Conservation (phyloP, 2,888 invertebrate species). For the Diachrysia chrysitis region DNA sequence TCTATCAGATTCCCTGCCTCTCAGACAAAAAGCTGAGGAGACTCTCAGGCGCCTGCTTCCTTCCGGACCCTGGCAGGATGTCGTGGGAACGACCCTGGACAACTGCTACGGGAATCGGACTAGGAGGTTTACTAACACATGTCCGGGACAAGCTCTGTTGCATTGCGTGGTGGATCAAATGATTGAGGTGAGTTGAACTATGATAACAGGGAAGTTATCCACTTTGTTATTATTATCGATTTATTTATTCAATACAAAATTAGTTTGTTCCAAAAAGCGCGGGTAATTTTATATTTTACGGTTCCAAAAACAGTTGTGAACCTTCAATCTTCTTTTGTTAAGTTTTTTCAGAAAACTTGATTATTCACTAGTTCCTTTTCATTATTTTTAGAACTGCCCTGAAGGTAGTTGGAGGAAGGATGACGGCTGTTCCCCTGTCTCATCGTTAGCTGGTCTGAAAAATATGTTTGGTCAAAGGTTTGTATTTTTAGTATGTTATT, state of each 20-base stretch:
- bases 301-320: too few relatives aligned
- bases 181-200: conserved; percentile 68
- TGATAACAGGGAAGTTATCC: too few relatives aligned
- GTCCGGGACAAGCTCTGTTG: conserved; percentile 79
- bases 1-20: conserved; percentile 67
- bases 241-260: background rate
- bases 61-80: conserved; percentile 69
- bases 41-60: conserved; percentile 68
- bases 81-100: conserved; percentile 62
- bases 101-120: conserved; percentile 70
- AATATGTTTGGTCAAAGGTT: conserved; percentile 83
- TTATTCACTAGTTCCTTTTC: background rate
- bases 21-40: conserved; percentile 56
- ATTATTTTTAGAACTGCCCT: conserved; percentile 75
- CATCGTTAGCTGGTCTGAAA: conserved; percentile 72
- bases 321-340: too few relatives aligned
- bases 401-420: conserved; percentile 62
- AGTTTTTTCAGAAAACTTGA: too few relatives aligned
- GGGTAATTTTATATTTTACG: too few relatives aligned
- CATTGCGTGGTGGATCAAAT: conserved; percentile 81
- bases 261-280: too few relatives aligned
- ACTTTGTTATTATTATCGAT: too few relatives aligned
- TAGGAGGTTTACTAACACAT: conserved; percentile 73
- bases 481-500: too few relatives aligned
- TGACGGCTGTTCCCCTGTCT: conserved; percentile 74